Base-by-base conservation (phyloP, 1,140 invertebrate genomes). In the Polypedilum vanderplanki region DNA sequence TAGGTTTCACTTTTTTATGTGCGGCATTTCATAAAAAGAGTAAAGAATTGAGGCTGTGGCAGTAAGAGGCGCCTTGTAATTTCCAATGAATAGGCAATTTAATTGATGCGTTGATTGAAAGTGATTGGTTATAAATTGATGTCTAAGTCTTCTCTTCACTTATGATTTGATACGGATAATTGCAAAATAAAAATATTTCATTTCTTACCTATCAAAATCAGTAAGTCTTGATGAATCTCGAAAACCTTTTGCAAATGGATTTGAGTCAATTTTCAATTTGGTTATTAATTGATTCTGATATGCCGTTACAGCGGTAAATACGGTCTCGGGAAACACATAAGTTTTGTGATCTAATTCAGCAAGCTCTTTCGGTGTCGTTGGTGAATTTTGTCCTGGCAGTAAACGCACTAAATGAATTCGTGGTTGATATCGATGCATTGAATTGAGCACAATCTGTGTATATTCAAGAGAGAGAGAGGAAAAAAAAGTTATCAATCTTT, bases 381-480 rank as follows among this genome's bases (percentile, higher is more conserved):
- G 90, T 70, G 87, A 86, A 78, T 87, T 87, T 82, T 85, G 86
- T 77, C 91, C 90, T 80, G 90, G 87, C 77, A 88, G 83, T 81
- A 90, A 78, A 79, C 90, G 81, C 17, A 95, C 92, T 80, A 99
- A 84, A 81, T 99, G 97, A 80, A 99, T 94, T 70, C 97, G 86
- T 7, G 97, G 97, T 80, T 98, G 96, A 83, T 99, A 98, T 83
- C 97, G 95, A 87, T 98, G 97, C 97, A 98, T 99, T 8, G 96
- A 98, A 82, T 98, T 98, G 57, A 99, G 85, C 76, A 98, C 93
- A 81, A 98, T 91, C 96, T 98, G 88, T 33, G 5, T 1, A 41
- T 85, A 86, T 77, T n/a, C n/a, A 41, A 70, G 65, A 70, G 20
- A 20, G n/a, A n/a, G n/a, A 33, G 24, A 3, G 24, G 5, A 33